Base-by-base conservation (phyloP, 2,797 vertebrate species). In the Rhabdomys pumilio region DNA sequence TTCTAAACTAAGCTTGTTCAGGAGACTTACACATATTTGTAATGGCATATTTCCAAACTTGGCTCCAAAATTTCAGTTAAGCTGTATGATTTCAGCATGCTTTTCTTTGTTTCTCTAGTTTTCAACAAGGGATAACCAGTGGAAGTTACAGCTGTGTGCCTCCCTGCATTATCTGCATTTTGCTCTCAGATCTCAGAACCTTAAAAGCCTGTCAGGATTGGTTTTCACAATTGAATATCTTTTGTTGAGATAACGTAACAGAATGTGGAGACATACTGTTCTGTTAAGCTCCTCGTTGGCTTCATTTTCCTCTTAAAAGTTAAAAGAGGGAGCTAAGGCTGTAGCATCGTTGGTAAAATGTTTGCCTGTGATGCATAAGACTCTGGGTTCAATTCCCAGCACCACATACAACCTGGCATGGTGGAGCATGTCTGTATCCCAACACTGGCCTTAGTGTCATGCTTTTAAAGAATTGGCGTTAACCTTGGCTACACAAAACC, bases 41-140 rank as follows among this genome's bases (percentile, higher is more conserved):
- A 80, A 89, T 26, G 63, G 8, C 85, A 29, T 11, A 93, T 91
- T 96, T 94, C 67, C 61, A 61, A 94, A 79, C 82, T 77, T 79
- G 89, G 41, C n/a, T 41, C 63, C 69, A 77, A 55, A 7, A 24
- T 81, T 96, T 94, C 29, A 95, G 41, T 47, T 89, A 19, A 31
- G 47, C 69, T 84, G 17, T 85, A 65, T 24, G 9, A 11, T 93
- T 93, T 67, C 87, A 63, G 44, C 31, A 24, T 80, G 5, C 14
- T 82, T 90, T 77, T 57, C 24, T 26, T 90, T 77, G 55, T 84
- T 31, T 89, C 6, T 96, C 85, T 67, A 24, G 50, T 90, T 89
- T 80, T 95, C 69, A 96, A n/a, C 53, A 75, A 90, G 26, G 3
- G 29, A 55, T 34, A 67, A 5, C 34, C 34, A 79, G 26, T 26